Evolutionary conservation across 1,140 invertebrate genomes (phyloP).

Genomic region (Drosophila sulfurigaster): DNA sequence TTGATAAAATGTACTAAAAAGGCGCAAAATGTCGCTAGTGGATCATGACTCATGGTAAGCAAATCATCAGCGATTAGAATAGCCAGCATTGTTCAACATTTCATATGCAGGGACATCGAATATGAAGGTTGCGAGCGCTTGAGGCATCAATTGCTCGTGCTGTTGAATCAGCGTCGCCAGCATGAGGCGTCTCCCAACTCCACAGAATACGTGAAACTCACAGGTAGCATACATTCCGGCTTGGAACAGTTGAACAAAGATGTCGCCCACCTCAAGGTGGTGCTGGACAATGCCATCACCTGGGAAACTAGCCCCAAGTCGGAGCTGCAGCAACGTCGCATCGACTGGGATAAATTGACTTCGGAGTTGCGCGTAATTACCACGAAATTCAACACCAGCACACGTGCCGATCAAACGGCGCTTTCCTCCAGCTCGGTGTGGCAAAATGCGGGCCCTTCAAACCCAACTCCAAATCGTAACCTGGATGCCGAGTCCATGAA

Average conservation of each 20-base stretch:
- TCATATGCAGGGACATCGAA: constrained; percentile 87
- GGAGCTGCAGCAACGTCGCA: constrained; percentile 58
- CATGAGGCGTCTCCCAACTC: constrained; percentile 84
- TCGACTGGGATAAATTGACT: constrained; percentile 49
- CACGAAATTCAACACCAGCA: constrained; percentile 39
- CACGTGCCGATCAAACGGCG: constrained; percentile 29
- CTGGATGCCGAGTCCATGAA: constrained; percentile 64
- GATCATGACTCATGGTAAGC: constrained; percentile 82
- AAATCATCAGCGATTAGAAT: background rate
- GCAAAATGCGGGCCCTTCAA: constrained; percentile 84
- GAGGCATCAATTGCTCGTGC: constrained; percentile 88
- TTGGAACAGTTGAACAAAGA: constrained; percentile 88
- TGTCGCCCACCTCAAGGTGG: constrained; percentile 87
- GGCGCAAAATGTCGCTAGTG: constrained; percentile 72
- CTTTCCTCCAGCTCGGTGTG: constrained; percentile 32
- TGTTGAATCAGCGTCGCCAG: constrained; percentile 86
- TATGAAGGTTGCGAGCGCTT: constrained; percentile 89
- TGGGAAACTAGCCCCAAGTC: constrained; percentile 58
- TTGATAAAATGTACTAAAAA: constrained; percentile 26
- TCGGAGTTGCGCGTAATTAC: constrained; percentile 51
- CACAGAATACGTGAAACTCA: constrained; percentile 84
- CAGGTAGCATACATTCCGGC: constrained; percentile 87
- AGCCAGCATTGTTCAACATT: background rate
- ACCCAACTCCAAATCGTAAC: constrained; percentile 78
- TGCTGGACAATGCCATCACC: constrained; percentile 86